Evolutionary conservation across 1,140 invertebrate species (phyloP).

Genomic region (Drosophila bocki): DNA sequence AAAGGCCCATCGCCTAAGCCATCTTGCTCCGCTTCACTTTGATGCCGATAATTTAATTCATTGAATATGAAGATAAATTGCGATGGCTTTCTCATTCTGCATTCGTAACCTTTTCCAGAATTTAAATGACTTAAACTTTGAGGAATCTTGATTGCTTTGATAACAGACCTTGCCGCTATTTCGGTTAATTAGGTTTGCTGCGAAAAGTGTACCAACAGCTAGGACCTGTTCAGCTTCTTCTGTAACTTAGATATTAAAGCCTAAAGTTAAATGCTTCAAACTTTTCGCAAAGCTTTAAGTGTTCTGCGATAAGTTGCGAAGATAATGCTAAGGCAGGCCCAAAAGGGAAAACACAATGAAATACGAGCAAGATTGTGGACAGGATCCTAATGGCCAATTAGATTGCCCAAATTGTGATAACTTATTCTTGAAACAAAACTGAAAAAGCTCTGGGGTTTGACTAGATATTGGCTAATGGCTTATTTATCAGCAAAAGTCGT

Average conservation of each 20-base stretch:
- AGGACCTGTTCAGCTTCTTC: background rate
- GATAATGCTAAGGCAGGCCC: conserved; percentile 1
- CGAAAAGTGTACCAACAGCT: conserved; percentile 3
- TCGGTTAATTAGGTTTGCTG: conserved; percentile 12
- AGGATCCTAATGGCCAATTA: conserved; percentile 32
- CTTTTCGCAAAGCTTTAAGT: conserved; percentile 6
- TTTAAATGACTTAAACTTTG: conserved; percentile 29
- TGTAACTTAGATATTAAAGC: conserved; percentile 17
- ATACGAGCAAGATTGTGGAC: conserved; percentile 6
- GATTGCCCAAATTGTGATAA: conserved; percentile 6
- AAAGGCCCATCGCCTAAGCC: conserved; percentile 21
- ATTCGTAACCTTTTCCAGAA: conserved; percentile 19
- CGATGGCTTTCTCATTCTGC: conserved; percentile 4
- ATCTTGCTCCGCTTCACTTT: conserved; percentile 24
- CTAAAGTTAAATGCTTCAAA: conserved; percentile 1
- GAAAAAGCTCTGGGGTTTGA: conserved; percentile 16
- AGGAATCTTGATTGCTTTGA: conserved; percentile 14
- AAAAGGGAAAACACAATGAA: conserved; percentile 16
- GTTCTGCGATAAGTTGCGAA: conserved; percentile 15
- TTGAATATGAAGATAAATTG: conserved; percentile 65
- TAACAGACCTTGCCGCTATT: background rate
- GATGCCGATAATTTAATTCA: conserved; percentile 71
- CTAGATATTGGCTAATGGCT: conserved; percentile 6
- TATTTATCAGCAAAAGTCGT: background rate
- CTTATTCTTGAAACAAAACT: conserved; percentile 14